phyloP scores from a whole-genome alignment of 2,797 vertebrate species.

The Brotula barbata region DNA sequence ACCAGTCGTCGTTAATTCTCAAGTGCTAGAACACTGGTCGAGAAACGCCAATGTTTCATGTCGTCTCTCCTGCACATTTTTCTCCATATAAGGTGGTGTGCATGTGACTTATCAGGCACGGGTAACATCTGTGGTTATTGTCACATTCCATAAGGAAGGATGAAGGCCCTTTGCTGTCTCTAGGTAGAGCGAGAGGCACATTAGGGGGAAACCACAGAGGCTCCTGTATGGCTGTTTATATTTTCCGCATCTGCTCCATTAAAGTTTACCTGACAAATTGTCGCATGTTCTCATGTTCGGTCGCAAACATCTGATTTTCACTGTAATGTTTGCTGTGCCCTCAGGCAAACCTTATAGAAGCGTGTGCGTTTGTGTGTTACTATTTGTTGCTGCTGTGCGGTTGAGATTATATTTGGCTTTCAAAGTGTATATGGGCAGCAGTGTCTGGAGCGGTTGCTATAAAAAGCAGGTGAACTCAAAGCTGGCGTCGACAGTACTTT shows the following conservation, averaged over 20 bases:
- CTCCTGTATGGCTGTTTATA: slow-evolving; percentile 4
- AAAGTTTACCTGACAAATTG: slow-evolving; percentile 8
- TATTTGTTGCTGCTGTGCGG: slow-evolving; percentile 63
- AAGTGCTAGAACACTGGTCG: slow-evolving; percentile 63
- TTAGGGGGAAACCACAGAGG: slow-evolving; percentile 29
- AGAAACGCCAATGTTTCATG: slow-evolving; percentile 75
- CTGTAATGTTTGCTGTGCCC: slow-evolving; percentile 5
- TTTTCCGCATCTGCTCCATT: background rate
- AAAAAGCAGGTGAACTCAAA: slow-evolving; percentile 87
- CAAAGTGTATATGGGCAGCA: slow-evolving; percentile 46
- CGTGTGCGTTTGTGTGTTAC: slow-evolving; percentile 37
- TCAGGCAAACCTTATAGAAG: slow-evolving; percentile 29
- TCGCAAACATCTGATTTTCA: slow-evolving; percentile 14
- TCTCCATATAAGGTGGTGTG: slow-evolving; percentile 84
- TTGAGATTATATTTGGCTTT: slow-evolving; percentile 70
- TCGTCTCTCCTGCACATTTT: slow-evolving; percentile 74
- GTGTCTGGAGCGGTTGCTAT: slow-evolving; percentile 76
- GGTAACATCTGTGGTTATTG: slow-evolving; percentile 80
- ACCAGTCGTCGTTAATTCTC: slow-evolving; percentile 62
- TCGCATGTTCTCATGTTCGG: slow-evolving; percentile 13
- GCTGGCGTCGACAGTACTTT: slow-evolving; percentile 75
- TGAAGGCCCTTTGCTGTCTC: slow-evolving; percentile 62
- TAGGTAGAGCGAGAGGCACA: slow-evolving; percentile 59
- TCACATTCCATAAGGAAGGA: slow-evolving; percentile 75
- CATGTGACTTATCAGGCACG: slow-evolving; percentile 74